Evolutionary conservation across 2,113 vertebrate genomes (phyloP), one percentile per base, ranked within the genome.

Genomic region (Myrmecobius fasciatus): DNA sequence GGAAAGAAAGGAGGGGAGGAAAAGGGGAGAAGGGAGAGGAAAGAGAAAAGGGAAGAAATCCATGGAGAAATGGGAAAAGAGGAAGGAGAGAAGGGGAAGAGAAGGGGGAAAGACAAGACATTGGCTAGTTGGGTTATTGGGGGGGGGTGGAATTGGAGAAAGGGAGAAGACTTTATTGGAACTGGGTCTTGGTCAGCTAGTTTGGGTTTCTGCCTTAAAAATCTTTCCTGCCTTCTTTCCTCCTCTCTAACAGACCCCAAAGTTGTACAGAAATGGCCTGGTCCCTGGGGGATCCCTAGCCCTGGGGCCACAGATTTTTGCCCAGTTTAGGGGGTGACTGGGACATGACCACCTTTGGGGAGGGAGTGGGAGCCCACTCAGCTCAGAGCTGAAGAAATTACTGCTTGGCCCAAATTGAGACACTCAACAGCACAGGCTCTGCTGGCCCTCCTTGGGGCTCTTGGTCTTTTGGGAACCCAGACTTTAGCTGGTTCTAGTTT

Each of bases 201-300:
- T 17, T 49, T 2, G 10, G 25, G 48, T 53, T 25, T 11, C 48
- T 3, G 28, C 46, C 0, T 2, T 1, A n/a, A 49, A 0, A 26
- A 25, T 46, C 53, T 43, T 28, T 0, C 31, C 24, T 26, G 12
- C 25, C 52, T 25, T 25, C 48, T 25, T 49, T 88, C 89, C 43
- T 12, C 53, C 48, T 46, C 88, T 83, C 22, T 2, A 28, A 14
- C 31, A 49, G 49, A 20, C 7, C 14, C 11, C 25, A 9, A 10
- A 0, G 14, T 53, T 31, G 0, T 36, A 20, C 43, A 31, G 47
- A 0, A 2, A 1, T 7, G 43, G 25, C 7, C 3, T 31, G n/a
- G 53, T 83, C 67, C 92, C 3, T 67, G 89, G 9, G 47, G 25
- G 47, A 11, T n/a, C 25, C 22, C 48, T 2, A 43, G 2, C 28